Base-by-base conservation (phyloP, 2,888 invertebrate genomes). In the Bembecia ichneumoniformis region DNA sequence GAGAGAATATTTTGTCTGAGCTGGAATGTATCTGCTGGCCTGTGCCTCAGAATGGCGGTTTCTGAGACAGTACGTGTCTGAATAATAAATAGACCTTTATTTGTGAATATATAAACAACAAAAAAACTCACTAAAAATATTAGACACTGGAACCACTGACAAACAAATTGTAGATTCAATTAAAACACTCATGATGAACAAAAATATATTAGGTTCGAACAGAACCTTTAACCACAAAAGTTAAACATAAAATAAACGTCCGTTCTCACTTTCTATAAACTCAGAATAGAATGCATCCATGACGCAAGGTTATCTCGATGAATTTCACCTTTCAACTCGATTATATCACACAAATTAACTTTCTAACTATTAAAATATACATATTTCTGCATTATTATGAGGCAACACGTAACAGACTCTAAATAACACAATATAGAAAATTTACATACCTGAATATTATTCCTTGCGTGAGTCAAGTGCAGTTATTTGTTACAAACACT, bases 321-420 rank as follows among this genome's bases (percentile, higher is more conserved):
- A 68, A 71, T 83, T 81, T 82, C 80, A 82, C 82, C 78, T 83
- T 74, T 81, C 76, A 77, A 80, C 73, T 71, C 65, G 55, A 56
- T 82, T 81, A 82, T 73, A 75, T 77, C 77, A 80, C 61, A 64
- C 55, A 58, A 63, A 46, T 51, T 68, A 69, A 75, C 83, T 83
- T 86, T 84, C 78, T 71, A 70, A 55, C 53, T 51, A 51, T 58
- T 62, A 52, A 57, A 56, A 66, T 65, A 57, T 52, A 60, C 64
- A 64, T 57, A 55, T 58, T 51, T 47, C 46, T 43, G 43, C 14
- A 48, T 46, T 49, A 46, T 44, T 35, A 45, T 46, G 48, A 17
- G 43, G 46, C 46, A 51, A 51, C 40, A 40, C 13, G 40, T 40
- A 40, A 40, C 14, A 13, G 9, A 28, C 28, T 28, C 28, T 28